These are phyloP conservation scores for Strix uralensis DNA, from an alignment of 2,113 vertebrate species.

Conservation along the genomic window DNA sequence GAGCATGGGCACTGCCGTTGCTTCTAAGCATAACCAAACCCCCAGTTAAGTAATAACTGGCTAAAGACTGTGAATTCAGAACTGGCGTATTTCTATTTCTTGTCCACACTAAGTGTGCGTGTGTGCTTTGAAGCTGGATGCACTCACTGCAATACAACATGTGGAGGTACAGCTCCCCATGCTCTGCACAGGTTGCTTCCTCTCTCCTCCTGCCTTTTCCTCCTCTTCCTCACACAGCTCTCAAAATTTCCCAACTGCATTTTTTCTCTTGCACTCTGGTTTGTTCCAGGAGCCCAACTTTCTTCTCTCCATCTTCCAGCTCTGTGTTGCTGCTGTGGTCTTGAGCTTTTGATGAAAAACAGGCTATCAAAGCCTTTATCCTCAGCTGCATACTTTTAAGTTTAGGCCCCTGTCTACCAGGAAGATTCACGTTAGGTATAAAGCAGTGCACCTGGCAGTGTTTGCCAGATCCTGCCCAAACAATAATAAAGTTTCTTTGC, in stretches of 20 bases:
- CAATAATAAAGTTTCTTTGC: conserved; percentile 47
- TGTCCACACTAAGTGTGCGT: not conserved
- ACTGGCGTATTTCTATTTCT: not conserved
- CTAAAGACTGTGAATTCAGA: not conserved
- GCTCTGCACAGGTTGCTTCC: not conserved
- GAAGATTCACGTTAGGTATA: not conserved
- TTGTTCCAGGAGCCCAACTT: not conserved
- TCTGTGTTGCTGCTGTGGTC: not conserved
- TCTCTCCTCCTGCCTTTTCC: not conserved
- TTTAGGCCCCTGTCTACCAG: not conserved
- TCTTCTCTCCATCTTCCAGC: not conserved
- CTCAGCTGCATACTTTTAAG: not conserved
- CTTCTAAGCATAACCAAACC: not conserved
- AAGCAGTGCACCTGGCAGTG: not conserved
- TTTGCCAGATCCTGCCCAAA: conserved; percentile 40
- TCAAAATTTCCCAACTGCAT: not conserved
- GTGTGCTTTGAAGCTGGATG: not conserved
- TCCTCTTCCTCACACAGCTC: not conserved
- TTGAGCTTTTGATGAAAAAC: not conserved
- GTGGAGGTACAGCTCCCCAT: not conserved
- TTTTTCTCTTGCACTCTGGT: not conserved
- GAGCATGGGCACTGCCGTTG: accelerated
- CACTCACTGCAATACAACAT: not conserved
- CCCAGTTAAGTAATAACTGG: not conserved
- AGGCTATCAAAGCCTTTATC: not conserved